These are phyloP conservation scores for Variabilichromis moorii DNA, from an alignment of 2,113 vertebrate genomes.

Conservation along the genomic window DNA sequence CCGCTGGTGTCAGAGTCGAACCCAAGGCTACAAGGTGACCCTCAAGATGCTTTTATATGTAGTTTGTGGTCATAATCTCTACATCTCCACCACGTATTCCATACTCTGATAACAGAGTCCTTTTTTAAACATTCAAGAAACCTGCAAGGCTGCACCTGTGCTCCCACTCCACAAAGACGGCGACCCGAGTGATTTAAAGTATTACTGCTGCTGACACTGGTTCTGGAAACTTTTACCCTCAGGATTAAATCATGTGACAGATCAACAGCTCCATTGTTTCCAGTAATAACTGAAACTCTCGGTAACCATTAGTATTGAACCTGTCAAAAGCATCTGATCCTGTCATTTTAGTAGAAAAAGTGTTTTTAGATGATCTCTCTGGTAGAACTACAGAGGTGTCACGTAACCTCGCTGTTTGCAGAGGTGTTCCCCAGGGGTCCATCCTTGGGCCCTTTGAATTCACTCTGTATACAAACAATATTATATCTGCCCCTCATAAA, in stretches of 20 bases:
- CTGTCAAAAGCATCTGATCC: background rate
- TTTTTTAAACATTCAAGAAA: background rate
- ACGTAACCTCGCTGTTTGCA: background rate
- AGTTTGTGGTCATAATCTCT: background rate
- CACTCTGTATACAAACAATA: background rate
- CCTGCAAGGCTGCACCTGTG: background rate
- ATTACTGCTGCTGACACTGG: background rate
- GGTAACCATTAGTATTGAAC: background rate
- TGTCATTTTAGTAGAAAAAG: background rate
- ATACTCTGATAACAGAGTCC: background rate
- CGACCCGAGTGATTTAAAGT: background rate
- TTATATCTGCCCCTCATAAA: background rate
- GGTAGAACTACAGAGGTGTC: background rate
- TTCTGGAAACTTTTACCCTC: background rate
- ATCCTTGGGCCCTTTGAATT: background rate
- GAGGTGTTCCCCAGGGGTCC: background rate
- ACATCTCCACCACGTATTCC: background rate
- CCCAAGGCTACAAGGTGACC: conserved; percentile 74
- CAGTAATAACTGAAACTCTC: background rate
- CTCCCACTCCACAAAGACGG: background rate
- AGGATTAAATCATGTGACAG: background rate
- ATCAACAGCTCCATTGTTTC: accelerated
- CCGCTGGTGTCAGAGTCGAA: conserved; percentile 76
- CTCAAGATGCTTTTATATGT: background rate
- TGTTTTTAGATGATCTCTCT: background rate